Conservation (phyloP, 2,888 invertebrate genomes). For the Lasioglossum zephyrum region DNA sequence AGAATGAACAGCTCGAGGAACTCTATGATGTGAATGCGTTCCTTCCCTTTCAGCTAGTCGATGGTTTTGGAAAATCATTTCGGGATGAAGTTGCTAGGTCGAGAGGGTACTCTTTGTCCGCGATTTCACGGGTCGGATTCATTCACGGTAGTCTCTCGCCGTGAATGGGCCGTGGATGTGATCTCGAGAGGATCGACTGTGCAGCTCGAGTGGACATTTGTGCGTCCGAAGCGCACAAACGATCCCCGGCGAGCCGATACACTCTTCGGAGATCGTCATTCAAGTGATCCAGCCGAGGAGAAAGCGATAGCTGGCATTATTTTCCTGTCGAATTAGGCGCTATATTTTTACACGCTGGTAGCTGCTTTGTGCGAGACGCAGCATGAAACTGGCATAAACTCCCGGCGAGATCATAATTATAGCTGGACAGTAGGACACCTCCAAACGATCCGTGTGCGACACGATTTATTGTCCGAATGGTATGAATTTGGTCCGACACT, state of each 20-base stretch:
- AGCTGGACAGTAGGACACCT: not conserved
- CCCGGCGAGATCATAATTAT: not conserved
- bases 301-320: slow-evolving; percentile 8
- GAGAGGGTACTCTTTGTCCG: slow-evolving; percentile 52
- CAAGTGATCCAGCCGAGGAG: not conserved
- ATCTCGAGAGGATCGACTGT: slow-evolving; percentile 63
- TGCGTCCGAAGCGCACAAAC: slow-evolving; percentile 44
- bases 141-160: slow-evolving; percentile 50
- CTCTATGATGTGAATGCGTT: not conserved
- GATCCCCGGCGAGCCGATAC: slow-evolving; percentile 35
- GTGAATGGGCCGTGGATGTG: slow-evolving; percentile 63
- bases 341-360: slow-evolving; percentile 4
- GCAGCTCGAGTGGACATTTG: slow-evolving; percentile 53
- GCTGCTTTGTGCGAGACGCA: not conserved
- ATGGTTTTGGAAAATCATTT: slow-evolving; percentile 65
- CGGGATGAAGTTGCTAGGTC: slow-evolving; percentile 54
- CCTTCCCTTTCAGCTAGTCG: slow-evolving; percentile 14
- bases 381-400: not conserved
- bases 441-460: not conserved
- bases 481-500: not conserved
- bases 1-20: slow-evolving; percentile 43
- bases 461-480: not conserved
- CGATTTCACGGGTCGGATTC: slow-evolving; percentile 62
- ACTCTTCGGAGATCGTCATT: slow-evolving; percentile 44
- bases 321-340: slow-evolving; percentile 13